phyloP scores from a whole-genome alignment of 2,113 vertebrate genomes.

The Neopipo cinnamomea region DNA sequence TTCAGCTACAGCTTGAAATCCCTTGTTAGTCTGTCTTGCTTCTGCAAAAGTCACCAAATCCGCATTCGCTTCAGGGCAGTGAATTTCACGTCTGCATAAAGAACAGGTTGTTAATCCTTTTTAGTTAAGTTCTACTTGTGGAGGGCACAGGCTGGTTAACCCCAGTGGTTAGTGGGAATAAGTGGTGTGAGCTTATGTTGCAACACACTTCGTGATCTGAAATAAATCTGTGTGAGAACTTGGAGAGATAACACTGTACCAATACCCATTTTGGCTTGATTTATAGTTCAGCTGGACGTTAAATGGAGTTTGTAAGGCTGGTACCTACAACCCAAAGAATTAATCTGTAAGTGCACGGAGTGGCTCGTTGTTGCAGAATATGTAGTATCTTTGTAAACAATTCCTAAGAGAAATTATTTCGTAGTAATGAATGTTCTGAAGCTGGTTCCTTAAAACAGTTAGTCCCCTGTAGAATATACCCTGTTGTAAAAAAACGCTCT shows the following conservation, averaged over 20 bases:
- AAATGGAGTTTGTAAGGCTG: neutral
- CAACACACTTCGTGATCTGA: no score
- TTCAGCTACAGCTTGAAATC: neutral
- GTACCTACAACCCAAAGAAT: neutral
- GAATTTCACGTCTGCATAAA: neutral
- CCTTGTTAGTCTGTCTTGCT: neutral
- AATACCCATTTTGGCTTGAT: neutral
- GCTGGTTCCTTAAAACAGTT: neutral
- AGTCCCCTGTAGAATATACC: neutral
- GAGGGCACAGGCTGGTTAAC: neutral
- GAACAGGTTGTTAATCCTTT: neutral
- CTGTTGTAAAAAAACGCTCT: rapidly evolving
- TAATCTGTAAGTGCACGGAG: rapidly evolving
- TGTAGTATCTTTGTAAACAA: neutral
- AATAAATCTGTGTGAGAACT: neutral
- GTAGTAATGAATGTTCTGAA: neutral
- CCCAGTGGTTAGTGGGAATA: rapidly evolving
- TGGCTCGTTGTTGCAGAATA: neutral
- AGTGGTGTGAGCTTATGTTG: neutral
- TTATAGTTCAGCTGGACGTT: neutral
- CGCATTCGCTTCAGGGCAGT: rapidly evolving
- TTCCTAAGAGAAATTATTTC: neutral
- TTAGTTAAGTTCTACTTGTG: no score
- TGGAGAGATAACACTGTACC: neutral
- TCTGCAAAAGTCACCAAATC: neutral